These are phyloP conservation scores for Aptenodytes patagonicus DNA, from an alignment of 2,113 vertebrate genomes.

Conservation along the genomic window DNA sequence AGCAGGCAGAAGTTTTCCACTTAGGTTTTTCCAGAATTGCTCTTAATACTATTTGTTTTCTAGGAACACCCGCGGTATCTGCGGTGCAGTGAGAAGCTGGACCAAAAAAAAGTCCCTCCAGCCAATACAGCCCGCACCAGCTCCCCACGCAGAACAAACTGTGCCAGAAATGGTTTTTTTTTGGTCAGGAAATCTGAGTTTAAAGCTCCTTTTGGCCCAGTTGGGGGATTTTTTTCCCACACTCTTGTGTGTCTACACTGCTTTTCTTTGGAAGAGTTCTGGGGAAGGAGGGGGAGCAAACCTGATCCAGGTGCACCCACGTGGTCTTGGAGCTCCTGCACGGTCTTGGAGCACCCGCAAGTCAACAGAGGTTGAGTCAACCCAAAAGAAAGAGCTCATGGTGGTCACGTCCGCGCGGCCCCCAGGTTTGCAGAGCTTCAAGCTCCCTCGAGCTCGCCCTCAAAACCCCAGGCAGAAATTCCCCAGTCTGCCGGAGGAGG, in stretches of 20 bases:
- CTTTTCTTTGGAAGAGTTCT: background rate
- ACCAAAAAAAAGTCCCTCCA: background rate
- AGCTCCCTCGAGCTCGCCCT: accelerated
- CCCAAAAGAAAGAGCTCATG: background rate
- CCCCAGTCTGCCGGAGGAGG: accelerated
- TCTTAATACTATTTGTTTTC: background rate
- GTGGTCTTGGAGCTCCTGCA: background rate
- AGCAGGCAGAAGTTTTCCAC: background rate
- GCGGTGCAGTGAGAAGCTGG: background rate
- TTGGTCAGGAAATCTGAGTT: background rate
- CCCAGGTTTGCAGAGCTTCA: background rate
- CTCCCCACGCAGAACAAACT: background rate
- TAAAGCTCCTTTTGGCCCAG: background rate
- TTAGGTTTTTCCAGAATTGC: background rate
- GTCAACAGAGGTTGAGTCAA: background rate
- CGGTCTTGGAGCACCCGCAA: background rate
- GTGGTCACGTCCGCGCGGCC: accelerated
- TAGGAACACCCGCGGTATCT: background rate
- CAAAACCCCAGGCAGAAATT: background rate
- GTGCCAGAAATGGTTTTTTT: background rate
- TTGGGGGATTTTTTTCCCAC: background rate
- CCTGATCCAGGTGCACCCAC: too few relatives aligned
- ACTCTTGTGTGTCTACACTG: accelerated
- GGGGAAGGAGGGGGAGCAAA: background rate
- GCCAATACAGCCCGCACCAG: accelerated